Percentiles rank a stretch among this genome's conserved stretches.
Conservation (phyloP, 2,113 vertebrate species). For the Strix aluco region DNA sequence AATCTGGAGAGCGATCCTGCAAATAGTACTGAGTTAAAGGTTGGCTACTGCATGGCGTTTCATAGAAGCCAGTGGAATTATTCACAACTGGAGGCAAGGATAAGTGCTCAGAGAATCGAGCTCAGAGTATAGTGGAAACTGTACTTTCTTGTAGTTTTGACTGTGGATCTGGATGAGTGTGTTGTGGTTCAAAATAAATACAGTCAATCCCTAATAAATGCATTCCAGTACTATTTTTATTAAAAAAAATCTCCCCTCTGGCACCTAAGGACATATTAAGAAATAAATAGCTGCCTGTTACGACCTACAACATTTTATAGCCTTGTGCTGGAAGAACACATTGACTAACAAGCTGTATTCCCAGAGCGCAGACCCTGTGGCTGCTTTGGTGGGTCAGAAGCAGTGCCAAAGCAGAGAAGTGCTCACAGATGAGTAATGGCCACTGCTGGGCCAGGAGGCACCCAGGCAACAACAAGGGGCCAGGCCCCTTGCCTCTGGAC, state of each 20-base stretch:
- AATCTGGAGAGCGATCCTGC: not conserved
- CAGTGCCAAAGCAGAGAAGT: not conserved
- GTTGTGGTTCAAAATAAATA: constrained; percentile 39
- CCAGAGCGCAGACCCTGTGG: not conserved
- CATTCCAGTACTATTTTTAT: constrained; percentile 10
- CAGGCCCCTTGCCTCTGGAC: not conserved
- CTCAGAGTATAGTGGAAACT: not conserved
- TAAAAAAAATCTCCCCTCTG: not conserved
- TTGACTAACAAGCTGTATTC: not conserved
- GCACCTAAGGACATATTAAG: not conserved
- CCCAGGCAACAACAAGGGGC: fast-evolving
- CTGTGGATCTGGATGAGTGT: not conserved
- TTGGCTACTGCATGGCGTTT: not conserved
- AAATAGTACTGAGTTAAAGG: not conserved
- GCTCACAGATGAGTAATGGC: not conserved
- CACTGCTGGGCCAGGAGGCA: not conserved
- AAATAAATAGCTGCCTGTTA: constrained; percentile 33
- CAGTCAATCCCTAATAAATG: not conserved
- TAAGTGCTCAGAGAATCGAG: not conserved
- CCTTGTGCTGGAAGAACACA: not conserved
- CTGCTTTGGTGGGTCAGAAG: not conserved
- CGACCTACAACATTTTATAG: not conserved
- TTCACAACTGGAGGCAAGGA: not conserved
- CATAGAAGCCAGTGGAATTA: not conserved
- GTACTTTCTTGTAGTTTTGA: not conserved